phyloP scores from a whole-genome alignment of 2,113 vertebrate genomes.

The Notarius quadriscutis region DNA sequence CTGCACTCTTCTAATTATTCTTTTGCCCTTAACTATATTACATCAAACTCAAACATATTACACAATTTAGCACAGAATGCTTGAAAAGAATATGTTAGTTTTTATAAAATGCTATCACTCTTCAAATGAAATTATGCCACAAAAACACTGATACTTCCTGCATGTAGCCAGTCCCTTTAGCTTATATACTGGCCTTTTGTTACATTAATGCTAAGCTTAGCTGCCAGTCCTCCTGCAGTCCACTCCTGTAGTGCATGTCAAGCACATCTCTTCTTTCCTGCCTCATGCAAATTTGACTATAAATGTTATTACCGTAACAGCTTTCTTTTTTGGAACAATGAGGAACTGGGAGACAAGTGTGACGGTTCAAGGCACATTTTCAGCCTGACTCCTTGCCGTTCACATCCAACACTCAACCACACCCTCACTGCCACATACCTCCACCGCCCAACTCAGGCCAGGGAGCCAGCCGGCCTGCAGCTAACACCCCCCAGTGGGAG shows the following conservation, averaged over 20 bases:
- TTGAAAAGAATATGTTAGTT: background rate
- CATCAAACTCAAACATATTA: background rate
- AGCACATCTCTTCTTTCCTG: background rate
- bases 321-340: too few species aligned
- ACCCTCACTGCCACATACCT: too few species aligned
- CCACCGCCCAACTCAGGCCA: too few species aligned
- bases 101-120: background rate
- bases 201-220: background rate
- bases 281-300: background rate
- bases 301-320: background rate
- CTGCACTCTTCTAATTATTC: background rate
- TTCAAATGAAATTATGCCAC: constrained; percentile 12
- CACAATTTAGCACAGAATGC: background rate
- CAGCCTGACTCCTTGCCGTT: too few species aligned
- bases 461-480: too few species aligned
- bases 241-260: background rate
- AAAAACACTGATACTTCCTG: background rate
- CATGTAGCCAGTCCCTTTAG: background rate
- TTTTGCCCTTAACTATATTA: background rate
- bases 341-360: too few species aligned
- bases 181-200: background rate
- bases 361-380: too few species aligned
- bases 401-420: too few species aligned
- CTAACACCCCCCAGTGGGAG: too few species aligned
- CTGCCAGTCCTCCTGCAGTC: background rate